These are phyloP conservation scores for Capromys pilorides DNA, from an alignment of 2,797 vertebrate genomes.

Conservation along the genomic window DNA sequence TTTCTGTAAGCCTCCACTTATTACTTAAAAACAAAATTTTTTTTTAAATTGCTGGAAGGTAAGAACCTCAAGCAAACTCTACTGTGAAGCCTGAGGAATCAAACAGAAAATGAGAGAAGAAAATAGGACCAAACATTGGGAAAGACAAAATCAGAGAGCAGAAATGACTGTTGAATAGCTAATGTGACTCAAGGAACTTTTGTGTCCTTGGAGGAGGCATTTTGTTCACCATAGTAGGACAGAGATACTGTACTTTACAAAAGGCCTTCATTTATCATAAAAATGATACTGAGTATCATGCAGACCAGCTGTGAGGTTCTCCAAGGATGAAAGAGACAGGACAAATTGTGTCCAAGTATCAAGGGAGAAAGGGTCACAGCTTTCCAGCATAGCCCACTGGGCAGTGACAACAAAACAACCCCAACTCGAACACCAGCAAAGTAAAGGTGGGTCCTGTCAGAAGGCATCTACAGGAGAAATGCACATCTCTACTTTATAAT, in stretches of 20 bases:
- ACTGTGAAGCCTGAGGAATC: constrained; percentile 16
- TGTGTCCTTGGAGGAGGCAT: constrained; percentile 74
- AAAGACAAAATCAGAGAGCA: constrained; percentile 67
- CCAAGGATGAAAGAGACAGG: constrained; percentile 80
- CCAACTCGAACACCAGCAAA: not conserved
- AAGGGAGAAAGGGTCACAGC: constrained; percentile 68
- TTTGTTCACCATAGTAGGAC: constrained; percentile 65
- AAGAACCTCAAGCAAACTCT: constrained; percentile 44
- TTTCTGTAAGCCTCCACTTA: constrained; percentile 25
- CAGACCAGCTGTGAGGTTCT: constrained; percentile 81
- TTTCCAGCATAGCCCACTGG: constrained; percentile 52
- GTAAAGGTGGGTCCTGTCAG: constrained; percentile 52
- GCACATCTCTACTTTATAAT: constrained; percentile 70
- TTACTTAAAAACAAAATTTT: constrained; percentile 39
- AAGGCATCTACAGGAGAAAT: constrained; percentile 4
- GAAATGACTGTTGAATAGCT: constrained; percentile 59
- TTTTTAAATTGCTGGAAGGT: constrained; percentile 60
- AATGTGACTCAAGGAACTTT: constrained; percentile 68
- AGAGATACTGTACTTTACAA: constrained; percentile 68
- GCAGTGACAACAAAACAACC: constrained; percentile 54
- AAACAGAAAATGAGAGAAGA: constrained; percentile 59
- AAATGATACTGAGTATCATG: constrained; percentile 80
- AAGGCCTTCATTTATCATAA: constrained; percentile 84
- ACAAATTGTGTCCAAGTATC: constrained; percentile 80
- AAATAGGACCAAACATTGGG: constrained; percentile 65